Percentiles rank a stretch among this genome's conserved stretches.
Evolutionary conservation across 1,140 invertebrate genomes (phyloP).

Genomic region (Eumeta japonica): DNA sequence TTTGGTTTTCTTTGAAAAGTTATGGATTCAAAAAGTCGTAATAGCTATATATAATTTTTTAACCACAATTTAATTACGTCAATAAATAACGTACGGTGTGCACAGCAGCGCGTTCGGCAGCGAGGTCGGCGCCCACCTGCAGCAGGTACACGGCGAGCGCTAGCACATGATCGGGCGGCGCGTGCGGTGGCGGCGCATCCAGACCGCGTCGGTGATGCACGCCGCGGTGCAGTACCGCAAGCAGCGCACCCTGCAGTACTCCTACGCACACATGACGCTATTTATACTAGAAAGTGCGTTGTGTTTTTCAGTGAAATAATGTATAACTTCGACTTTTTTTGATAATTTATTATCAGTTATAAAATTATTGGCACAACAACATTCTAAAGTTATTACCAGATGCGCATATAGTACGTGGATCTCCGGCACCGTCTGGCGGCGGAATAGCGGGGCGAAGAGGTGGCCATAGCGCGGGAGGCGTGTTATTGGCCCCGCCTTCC

Average conservation of each 20-base stretch:
- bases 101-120: constrained; percentile 53
- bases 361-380: no score
- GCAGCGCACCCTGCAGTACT: constrained; percentile 82
- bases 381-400: no score
- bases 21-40: constrained; percentile 1
- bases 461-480: constrained; percentile 33
- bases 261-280: constrained; percentile 58
- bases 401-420: constrained; percentile 34
- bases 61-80: no score
- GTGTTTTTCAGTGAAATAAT: background rate
- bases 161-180: constrained; percentile 76
- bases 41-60: background rate
- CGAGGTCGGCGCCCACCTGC: constrained; percentile 76
- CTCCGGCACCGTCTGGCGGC: constrained; percentile 27
- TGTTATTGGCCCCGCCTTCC: no score
- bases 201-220: constrained; percentile 75
- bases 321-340: no score
- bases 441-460: constrained; percentile 31
- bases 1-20: no score
- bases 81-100: constrained; percentile 20
- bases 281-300: background rate
- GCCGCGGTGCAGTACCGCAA: constrained; percentile 82
- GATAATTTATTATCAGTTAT: no score
- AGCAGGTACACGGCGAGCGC: constrained; percentile 84
- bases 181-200: constrained; percentile 70